These are phyloP conservation scores for Neodiprion lecontei DNA, from an alignment of 1,140 invertebrate species.

Conservation along the genomic window DNA sequence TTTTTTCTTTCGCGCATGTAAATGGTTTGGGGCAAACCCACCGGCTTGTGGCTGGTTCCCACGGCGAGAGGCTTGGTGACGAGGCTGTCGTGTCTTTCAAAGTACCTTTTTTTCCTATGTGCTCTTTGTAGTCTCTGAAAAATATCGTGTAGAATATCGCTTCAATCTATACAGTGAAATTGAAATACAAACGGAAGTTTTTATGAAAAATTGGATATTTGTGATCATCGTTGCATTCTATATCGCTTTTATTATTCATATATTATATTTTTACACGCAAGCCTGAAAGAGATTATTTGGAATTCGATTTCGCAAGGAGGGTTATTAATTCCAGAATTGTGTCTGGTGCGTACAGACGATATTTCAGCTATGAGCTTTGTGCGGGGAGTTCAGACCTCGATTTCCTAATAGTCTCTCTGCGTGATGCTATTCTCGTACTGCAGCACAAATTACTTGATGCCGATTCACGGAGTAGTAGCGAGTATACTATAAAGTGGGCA, in stretches of 20 bases:
- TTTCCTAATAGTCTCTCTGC: background rate
- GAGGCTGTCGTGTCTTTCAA: slow-evolving; percentile 76
- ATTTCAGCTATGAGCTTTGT: background rate
- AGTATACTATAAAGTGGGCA: background rate
- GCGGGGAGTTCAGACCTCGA: slow-evolving; percentile 3
- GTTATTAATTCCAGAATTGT: slow-evolving; percentile 12
- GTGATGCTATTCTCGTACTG: background rate
- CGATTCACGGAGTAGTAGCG: slow-evolving; percentile 4
- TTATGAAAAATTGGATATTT: slow-evolving; percentile 7
- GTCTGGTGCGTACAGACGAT: background rate
- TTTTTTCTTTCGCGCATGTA: background rate
- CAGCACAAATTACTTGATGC: slow-evolving; percentile 1
- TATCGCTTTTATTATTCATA: background rate
- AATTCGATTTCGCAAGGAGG: background rate
- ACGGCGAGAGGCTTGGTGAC: slow-evolving; percentile 74
- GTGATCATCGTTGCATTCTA: background rate
- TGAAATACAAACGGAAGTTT: slow-evolving; percentile 13
- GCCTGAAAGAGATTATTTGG: background rate
- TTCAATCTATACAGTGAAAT: slow-evolving; percentile 19
- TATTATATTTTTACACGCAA: background rate
- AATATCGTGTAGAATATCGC: slow-evolving; percentile 16
- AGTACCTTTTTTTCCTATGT: slow-evolving; percentile 73
- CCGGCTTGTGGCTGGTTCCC: slow-evolving; percentile 69
- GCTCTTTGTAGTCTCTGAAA: slow-evolving; percentile 86
- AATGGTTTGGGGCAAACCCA: slow-evolving; percentile 42